Conservation (phyloP, 2,797 vertebrate species). For the Xiphorhynchus erythropygius region DNA sequence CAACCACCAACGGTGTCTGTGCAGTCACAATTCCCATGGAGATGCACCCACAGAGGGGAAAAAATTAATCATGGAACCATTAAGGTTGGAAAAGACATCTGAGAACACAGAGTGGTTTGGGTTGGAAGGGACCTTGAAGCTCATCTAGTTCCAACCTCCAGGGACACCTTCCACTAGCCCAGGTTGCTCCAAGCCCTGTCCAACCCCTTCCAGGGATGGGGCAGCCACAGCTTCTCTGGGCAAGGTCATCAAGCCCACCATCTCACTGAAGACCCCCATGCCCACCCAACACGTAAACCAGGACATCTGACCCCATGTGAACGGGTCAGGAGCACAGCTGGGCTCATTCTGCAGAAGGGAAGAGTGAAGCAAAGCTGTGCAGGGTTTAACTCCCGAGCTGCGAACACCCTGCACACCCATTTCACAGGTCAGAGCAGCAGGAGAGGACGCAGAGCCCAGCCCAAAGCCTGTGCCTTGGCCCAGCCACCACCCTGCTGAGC, state of each 20-base stretch:
- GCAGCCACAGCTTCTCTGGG: not conserved
- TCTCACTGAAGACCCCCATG: not conserved
- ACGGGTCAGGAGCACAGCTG: not conserved
- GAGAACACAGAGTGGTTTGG: not conserved
- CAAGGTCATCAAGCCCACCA: not conserved
- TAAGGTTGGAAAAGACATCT: not conserved
- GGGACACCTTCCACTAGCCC: not conserved
- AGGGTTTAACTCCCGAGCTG: not conserved
- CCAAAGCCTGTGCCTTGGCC: not conserved
- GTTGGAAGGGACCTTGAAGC: not conserved
- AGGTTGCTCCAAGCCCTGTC: not conserved
- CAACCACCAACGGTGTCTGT: rapidly evolving
- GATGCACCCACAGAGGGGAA: not conserved
- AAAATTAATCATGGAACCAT: not conserved
- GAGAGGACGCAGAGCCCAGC: not conserved
- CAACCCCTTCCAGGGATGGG: not conserved
- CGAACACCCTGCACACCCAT: rapidly evolving
- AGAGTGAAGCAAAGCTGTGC: not conserved
- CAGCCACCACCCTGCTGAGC: not conserved
- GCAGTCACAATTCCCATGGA: not conserved
- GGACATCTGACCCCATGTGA: too few species aligned
- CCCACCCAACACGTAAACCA: not conserved
- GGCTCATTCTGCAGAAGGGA: rapidly evolving
- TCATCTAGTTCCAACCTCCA: not conserved
- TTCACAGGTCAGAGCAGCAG: not conserved